These are phyloP conservation scores for Aphis gossypii DNA, from an alignment of 1,140 invertebrate genomes.

Conservation along the genomic window DNA sequence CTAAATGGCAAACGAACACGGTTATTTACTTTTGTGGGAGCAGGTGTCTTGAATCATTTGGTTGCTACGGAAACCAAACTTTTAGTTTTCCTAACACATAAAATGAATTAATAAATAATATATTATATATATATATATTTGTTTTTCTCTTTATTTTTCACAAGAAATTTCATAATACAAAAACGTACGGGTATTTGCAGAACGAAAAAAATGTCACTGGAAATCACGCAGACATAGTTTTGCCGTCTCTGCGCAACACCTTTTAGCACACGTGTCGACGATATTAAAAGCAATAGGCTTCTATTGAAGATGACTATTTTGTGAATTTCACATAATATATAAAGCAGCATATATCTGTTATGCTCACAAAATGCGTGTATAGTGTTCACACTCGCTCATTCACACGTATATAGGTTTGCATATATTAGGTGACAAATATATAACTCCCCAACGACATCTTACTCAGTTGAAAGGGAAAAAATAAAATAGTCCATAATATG, in stretches of 20 bases:
- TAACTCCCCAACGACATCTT: constrained; percentile 12
- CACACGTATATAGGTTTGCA: background rate
- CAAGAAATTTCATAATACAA: background rate
- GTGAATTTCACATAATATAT: constrained; percentile 2
- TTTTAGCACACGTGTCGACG: background rate
- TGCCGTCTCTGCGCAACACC: background rate
- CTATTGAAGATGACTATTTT: constrained; percentile 4
- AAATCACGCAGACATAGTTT: background rate
- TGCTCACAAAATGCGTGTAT: background rate
- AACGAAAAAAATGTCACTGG: background rate
- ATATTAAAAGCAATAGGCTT: constrained; percentile 42
- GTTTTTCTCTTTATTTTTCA: background rate
- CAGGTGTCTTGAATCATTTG: constrained; percentile 40
- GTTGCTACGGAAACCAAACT: constrained; percentile 44
- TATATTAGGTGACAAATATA: background rate
- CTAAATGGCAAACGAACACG: constrained; percentile 35
- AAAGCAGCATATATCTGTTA: background rate
- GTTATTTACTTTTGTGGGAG: constrained; percentile 44
- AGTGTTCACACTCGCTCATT: background rate
- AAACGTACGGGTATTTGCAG: background rate
- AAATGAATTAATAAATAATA: constrained; percentile 22
- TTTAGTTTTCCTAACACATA: constrained; percentile 46
- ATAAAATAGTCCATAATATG: background rate
- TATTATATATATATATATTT: background rate
- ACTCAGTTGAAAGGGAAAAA: background rate